A percentile compares a stretch with the other conserved stretches of the same genome.
Evolutionary conservation across 2,797 vertebrate species (phyloP).

Genomic region (Danio albolineatus): DNA sequence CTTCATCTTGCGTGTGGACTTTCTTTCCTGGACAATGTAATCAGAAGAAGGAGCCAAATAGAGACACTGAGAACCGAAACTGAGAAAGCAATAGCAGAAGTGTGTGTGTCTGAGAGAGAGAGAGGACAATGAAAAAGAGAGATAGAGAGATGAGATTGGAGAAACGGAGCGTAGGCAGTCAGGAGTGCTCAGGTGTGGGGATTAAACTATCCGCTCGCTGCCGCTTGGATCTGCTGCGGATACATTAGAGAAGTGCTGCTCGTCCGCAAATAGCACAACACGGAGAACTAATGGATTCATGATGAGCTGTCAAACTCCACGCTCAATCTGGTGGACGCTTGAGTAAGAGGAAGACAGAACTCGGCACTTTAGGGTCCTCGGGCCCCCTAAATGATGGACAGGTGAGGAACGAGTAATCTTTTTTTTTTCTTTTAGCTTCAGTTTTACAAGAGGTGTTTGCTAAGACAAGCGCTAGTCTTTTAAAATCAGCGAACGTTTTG

Average conservation of each 20-base stretch:
- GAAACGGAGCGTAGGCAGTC: slow-evolving; percentile 39
- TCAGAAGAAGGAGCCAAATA: slow-evolving; percentile 12
- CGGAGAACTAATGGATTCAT: slow-evolving; percentile 36
- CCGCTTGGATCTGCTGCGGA: slow-evolving; percentile 32
- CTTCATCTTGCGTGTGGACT: slow-evolving; percentile 13
- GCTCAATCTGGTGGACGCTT: slow-evolving; percentile 34
- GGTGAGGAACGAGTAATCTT: slow-evolving; percentile 46
- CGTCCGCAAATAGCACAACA: slow-evolving; percentile 28
- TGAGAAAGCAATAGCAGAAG: slow-evolving; percentile 23
- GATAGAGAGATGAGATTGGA: slow-evolving; percentile 13
- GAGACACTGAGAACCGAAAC: slow-evolving; percentile 24
- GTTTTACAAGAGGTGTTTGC: background rate
- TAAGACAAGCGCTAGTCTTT: background rate
- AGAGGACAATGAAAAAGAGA: background rate
- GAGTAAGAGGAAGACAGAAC: slow-evolving; percentile 36
- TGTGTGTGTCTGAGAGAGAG: slow-evolving; percentile 16
- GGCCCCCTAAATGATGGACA: slow-evolving; percentile 55
- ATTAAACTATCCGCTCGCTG: slow-evolving; percentile 38
- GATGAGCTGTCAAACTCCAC: slow-evolving; percentile 39
- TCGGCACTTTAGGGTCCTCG: slow-evolving; percentile 25
- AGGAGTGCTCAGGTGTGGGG: slow-evolving; percentile 50
- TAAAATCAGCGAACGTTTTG: too few relatives aligned
- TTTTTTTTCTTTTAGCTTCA: slow-evolving; percentile 10
- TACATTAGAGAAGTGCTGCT: slow-evolving; percentile 30
- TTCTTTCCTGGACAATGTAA: background rate